Evolutionary conservation across 2,113 vertebrate species (phyloP).

Genomic region (Illadopsis cleaveri): DNA sequence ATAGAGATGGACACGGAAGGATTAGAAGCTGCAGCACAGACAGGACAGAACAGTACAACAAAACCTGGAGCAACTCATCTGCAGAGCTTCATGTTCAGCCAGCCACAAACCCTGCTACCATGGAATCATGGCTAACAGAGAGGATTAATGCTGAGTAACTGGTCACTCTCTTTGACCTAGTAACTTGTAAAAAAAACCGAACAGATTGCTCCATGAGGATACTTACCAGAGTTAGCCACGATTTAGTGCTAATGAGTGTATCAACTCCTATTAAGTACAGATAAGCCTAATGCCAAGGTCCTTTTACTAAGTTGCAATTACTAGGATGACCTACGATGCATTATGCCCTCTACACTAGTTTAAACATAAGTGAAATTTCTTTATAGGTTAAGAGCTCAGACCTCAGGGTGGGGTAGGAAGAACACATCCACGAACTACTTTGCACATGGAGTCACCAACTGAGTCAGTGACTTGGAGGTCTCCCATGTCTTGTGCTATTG

Average conservation of each 20-base stretch:
- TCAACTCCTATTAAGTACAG: not conserved
- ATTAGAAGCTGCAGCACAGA: not conserved
- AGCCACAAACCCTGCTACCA: not conserved
- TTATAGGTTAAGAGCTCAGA: not conserved
- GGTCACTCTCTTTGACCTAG: not conserved
- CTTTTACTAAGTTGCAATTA: not conserved
- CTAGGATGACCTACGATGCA: not conserved
- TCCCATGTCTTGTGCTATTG: not conserved
- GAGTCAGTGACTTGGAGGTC: not conserved
- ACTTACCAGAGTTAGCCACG: not conserved
- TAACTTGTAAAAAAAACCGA: rapidly evolving
- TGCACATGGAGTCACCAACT: not conserved
- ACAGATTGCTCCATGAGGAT: not conserved
- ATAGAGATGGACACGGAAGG: not conserved
- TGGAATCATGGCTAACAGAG: not conserved
- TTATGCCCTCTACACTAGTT: not conserved
- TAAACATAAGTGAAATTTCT: not conserved
- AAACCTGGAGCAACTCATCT: not conserved
- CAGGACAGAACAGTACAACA: not conserved
- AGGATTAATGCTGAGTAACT: not conserved
- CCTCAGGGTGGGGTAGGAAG: not conserved
- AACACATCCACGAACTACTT: not conserved
- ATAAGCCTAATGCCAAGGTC: not conserved
- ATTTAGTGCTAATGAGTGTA: not conserved
- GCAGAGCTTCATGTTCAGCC: not conserved